Percentiles rank a stretch among this genome's conserved stretches.
These are phyloP conservation scores for Troides aeacus DNA, from an alignment of 2,888 invertebrate species.

Conservation along the genomic window DNA sequence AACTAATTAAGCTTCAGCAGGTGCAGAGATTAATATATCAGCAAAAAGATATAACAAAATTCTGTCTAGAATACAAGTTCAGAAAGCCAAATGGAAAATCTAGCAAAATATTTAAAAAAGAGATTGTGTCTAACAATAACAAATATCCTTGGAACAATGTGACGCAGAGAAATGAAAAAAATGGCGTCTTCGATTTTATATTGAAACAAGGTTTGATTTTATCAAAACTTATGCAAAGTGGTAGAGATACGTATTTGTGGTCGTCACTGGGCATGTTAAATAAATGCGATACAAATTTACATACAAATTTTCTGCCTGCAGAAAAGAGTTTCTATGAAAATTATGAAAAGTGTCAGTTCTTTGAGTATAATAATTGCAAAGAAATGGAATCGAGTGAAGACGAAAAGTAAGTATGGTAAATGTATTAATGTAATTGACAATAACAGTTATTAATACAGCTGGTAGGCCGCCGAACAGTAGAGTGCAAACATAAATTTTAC, in stretches of 20 bases:
- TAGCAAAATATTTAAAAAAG: conserved; percentile 47
- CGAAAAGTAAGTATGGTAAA: conserved; percentile 50
- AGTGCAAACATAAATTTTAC: too few species aligned
- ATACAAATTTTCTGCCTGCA: conserved; percentile 54
- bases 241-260: conserved; percentile 49
- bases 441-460: too few species aligned
- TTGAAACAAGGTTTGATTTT: conserved; percentile 58
- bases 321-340: conserved; percentile 62
- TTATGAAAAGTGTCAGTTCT: conserved; percentile 58
- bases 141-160: conserved; percentile 70
- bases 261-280: conserved; percentile 55
- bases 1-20: conserved; percentile 66
- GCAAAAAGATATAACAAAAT: conserved; percentile 59
- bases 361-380: conserved; percentile 48
- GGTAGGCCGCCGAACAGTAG: too few species aligned
- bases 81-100: conserved; percentile 50
- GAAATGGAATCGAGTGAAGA: conserved; percentile 42
- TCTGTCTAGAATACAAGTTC: conserved; percentile 61
- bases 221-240: conserved; percentile 49
- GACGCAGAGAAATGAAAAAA: conserved; percentile 57
- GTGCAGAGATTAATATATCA: conserved; percentile 68
- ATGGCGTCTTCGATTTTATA: conserved; percentile 55
- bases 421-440: neutral
- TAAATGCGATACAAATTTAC: conserved; percentile 53
- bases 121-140: conserved; percentile 61